Evolutionary conservation across 2,797 vertebrate species (phyloP).

Genomic region (Diglossa cyanea): DNA sequence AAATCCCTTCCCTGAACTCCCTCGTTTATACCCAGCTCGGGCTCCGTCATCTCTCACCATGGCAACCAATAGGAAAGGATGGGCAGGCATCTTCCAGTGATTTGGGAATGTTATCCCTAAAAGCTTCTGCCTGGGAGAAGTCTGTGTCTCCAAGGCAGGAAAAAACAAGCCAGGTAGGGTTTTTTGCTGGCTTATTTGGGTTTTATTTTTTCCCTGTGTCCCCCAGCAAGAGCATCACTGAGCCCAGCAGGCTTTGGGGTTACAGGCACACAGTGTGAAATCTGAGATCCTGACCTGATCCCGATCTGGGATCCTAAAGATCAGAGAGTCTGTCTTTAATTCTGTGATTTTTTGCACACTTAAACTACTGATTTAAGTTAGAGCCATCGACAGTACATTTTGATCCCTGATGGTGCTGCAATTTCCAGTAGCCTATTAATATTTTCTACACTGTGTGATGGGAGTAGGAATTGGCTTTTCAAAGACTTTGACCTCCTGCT

Average conservation of each 20-base stretch:
- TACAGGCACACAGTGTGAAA: not conserved
- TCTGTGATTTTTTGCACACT: not conserved
- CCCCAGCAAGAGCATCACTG: not conserved
- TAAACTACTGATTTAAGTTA: not conserved
- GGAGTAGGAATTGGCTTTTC: not conserved
- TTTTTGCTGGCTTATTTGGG: not conserved
- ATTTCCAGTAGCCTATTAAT: not conserved
- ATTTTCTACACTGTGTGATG: not conserved
- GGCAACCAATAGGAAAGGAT: constrained; percentile 72
- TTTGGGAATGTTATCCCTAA: constrained; percentile 26
- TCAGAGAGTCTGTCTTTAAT: not conserved
- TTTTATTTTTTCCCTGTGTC: not conserved
- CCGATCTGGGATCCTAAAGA: no score
- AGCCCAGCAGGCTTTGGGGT: not conserved
- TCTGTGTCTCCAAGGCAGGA: not conserved
- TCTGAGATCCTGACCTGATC: not conserved
- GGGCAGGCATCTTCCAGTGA: constrained; percentile 34
- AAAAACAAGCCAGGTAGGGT: not conserved
- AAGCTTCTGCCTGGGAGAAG: constrained; percentile 3
- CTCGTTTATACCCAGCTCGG: constrained; percentile 65
- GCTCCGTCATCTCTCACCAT: constrained; percentile 77
- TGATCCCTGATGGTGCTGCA: not conserved
- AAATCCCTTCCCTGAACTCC: constrained; percentile 35
- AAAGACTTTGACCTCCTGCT: not conserved
- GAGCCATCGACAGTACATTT: not conserved